Conservation (phyloP, 2,113 vertebrate species). For the Daboia siamensis region DNA sequence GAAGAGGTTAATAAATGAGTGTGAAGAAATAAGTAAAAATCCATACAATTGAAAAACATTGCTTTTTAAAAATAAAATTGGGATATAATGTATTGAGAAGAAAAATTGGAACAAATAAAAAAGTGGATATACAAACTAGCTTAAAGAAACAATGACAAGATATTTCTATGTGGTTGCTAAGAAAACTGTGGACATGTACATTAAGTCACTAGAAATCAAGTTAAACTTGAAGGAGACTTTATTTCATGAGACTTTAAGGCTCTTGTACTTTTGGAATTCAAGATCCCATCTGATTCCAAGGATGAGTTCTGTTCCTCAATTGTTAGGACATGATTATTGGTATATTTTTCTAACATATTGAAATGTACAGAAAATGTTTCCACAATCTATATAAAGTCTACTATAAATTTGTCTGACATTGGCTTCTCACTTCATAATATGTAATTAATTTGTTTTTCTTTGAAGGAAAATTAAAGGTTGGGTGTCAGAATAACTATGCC, state of each 20-base stretch:
- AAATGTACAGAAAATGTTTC: neutral
- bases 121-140: neutral
- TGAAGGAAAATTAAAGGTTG: neutral
- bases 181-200: neutral
- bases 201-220: neutral
- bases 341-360: neutral
- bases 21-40: neutral
- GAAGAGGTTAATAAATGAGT: neutral
- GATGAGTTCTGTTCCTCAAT: neutral
- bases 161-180: neutral
- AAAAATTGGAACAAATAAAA: neutral
- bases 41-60: neutral
- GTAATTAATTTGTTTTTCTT: constrained; percentile 20
- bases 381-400: neutral
- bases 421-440: constrained; percentile 3
- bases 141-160: neutral
- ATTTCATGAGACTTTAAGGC: neutral
- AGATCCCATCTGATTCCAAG: neutral
- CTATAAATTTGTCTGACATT: neutral
- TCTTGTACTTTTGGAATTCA: neutral
- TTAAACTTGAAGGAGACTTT: neutral
- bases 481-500: constrained; percentile 13
- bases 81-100: neutral
- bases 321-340: neutral
- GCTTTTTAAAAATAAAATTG: neutral